Percentiles rank a stretch among this genome's conserved stretches.
phyloP scores from a whole-genome alignment of 2,888 invertebrate genomes.

The Synanthedon myopaeformis region DNA sequence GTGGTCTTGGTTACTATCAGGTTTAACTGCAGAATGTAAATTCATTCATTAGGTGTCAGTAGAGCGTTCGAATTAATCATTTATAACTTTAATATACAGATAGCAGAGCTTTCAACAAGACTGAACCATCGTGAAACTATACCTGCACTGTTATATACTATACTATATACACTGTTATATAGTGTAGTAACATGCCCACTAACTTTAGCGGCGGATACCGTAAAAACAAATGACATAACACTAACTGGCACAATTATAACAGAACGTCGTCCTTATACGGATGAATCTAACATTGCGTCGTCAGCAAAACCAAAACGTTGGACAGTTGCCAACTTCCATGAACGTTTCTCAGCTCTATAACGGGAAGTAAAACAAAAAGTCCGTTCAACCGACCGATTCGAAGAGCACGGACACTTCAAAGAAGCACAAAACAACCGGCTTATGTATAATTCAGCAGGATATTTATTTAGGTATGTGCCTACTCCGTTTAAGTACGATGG shows the following conservation, averaged over 20 bases:
- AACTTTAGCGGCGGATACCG: no score
- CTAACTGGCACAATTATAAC: not conserved
- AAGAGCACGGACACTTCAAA: constrained; percentile 25
- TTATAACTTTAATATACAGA: not conserved
- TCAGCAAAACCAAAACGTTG: constrained; percentile 23
- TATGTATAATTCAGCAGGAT: constrained; percentile 38
- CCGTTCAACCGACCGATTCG: constrained; percentile 23
- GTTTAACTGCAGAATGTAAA: constrained; percentile 1
- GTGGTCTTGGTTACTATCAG: constrained; percentile 10
- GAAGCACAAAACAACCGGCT: constrained; percentile 14
- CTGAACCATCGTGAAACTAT: no score
- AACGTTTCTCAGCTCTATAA: constrained; percentile 27
- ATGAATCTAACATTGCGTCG: not conserved
- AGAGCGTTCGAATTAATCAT: not conserved
- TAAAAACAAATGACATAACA: not conserved
- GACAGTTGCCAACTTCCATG: constrained; percentile 43
- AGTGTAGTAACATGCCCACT: no score
- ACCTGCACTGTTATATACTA: no score
- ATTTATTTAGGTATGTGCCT: constrained; percentile 11
- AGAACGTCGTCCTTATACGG: not conserved
- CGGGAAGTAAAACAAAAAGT: constrained; percentile 19
- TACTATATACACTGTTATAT: no score
- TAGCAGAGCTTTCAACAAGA: not conserved
- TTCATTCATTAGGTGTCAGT: not conserved
- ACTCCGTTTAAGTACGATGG: constrained; percentile 21